Conservation (phyloP, 1,140 invertebrate species). For the Drosophila athabasca region DNA sequence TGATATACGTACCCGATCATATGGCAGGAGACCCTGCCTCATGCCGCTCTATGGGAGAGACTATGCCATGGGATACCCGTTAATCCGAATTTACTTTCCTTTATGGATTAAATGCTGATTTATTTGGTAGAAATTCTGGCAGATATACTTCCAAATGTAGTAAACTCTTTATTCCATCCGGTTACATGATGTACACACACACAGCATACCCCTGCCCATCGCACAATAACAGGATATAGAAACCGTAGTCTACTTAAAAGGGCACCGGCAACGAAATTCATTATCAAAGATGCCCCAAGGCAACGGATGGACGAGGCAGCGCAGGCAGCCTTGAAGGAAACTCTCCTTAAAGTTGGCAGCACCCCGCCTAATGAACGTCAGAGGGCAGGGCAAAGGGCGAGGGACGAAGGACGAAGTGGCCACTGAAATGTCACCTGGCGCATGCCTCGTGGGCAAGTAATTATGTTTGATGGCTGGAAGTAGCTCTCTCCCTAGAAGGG, state of each 20-base stretch:
- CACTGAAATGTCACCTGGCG: slow-evolving; percentile 68
- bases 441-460: slow-evolving; percentile 74
- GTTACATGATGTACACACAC: no score
- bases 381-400: background rate
- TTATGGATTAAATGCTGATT: no score
- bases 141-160: no score
- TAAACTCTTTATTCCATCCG: no score
- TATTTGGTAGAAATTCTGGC: no score
- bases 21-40: slow-evolving; percentile 5
- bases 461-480: slow-evolving; percentile 70
- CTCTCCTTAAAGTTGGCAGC: slow-evolving; percentile 56
- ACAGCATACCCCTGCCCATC: slow-evolving; percentile 3
- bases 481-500: slow-evolving; percentile 10
- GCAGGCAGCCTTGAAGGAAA: background rate
- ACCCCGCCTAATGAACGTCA: slow-evolving; percentile 50
- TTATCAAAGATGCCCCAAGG: slow-evolving; percentile 59
- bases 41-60: no score
- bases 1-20: slow-evolving; percentile 33
- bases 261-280: slow-evolving; percentile 53
- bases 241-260: slow-evolving; percentile 51
- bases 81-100: no score
- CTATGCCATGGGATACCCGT: no score
- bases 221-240: slow-evolving; percentile 20
- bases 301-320: slow-evolving; percentile 1
- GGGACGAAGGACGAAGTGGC: background rate